These are phyloP conservation scores for Drosophila seguyi DNA, from an alignment of 1,140 invertebrate species.

Conservation along the genomic window DNA sequence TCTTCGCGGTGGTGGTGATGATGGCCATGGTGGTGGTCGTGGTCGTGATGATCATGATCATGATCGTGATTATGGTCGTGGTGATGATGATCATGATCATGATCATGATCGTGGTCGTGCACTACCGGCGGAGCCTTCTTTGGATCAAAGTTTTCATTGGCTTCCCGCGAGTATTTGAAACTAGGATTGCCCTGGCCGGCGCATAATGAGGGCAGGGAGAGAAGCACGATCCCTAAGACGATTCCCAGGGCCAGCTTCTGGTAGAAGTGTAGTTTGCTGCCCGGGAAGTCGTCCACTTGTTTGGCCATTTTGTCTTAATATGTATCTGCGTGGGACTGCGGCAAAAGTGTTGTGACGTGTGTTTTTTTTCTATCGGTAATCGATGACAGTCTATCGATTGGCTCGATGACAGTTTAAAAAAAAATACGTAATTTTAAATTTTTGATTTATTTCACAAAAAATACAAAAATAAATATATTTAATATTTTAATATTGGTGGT, in stretches of 20 bases:
- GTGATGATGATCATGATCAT: conserved; percentile 58
- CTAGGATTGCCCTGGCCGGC: conserved; percentile 85
- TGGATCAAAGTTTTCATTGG: conserved; percentile 87
- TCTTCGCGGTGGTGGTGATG: conserved; percentile 33
- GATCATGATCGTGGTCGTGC: conserved; percentile 71
- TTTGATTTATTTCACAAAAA: conserved; percentile 2
- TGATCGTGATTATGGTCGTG: conserved; percentile 63
- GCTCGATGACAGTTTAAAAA: neutral
- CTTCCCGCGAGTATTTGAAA: conserved; percentile 91
- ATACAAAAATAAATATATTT: too few relatives aligned
- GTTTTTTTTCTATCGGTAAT: conserved; percentile 64
- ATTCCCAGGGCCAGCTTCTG: conserved; percentile 61
- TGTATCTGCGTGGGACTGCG: conserved; percentile 25
- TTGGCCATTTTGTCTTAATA: conserved; percentile 53
- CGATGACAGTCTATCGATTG: neutral
- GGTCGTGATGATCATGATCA: conserved; percentile 49
- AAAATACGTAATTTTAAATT: neutral
- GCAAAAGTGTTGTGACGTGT: conserved; percentile 68
- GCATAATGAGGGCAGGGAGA: conserved; percentile 70
- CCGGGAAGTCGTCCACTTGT: conserved; percentile 57
- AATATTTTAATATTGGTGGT: too few relatives aligned
- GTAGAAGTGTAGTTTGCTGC: conserved; percentile 58
- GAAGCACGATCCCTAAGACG: conserved; percentile 55
- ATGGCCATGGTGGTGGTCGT: conserved; percentile 49
- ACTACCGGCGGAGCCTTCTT: conserved; percentile 58